Base-by-base conservation (phyloP, 2,113 vertebrate genomes). In the Leptobrachium leishanense region DNA sequence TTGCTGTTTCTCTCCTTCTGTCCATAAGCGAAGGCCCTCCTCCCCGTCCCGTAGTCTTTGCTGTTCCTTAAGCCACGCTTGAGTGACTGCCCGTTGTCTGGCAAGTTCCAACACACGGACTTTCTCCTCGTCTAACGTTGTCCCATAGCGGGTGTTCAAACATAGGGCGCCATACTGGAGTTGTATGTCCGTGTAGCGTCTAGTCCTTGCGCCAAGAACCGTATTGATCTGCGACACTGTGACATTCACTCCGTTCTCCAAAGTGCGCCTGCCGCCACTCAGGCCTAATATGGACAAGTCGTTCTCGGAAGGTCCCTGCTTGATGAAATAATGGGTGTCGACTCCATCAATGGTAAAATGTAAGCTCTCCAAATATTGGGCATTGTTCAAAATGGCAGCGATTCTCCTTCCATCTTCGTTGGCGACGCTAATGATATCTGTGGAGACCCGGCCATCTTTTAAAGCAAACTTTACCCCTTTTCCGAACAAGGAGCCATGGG, bases 211-310 rank as follows among this genome's bases (percentile, higher is more conserved):
- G 0, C 86, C 91, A 8, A 98, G 90, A 85, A 97, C 91, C 1
- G 95, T 92, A 90, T 98, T 99, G 84, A 98, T 94, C 90, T 99
- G 97, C 31, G 96, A 95, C 86, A 99, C 97, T 0, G 97, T 99
- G 85, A 98, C 96, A 0, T 99, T 99, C 80, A 98, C 94, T 0
- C 98, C 97, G 0, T 96, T 98, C 88, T 99, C 98, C 73, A 99
- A 92, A 66, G 97, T 98, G 80, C 96, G 93, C 40, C 92, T 90
- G 12, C 97, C 97, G 0, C 95, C 95, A 0, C 93, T 97, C 92
- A 99, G 97, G 82, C 98, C 98, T 43, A 99, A 85, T 77, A 98
- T 94, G 43, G 95, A 88, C 75, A 99, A 89, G 87, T 99, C 96
- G 0, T 90, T 90, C 82, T 99, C 97, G 0, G 95, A 96, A 0